These are phyloP conservation scores for Astropecten irregularis DNA, from an alignment of 53 echinoderm and acorn worm genomes.

Conservation along the genomic window DNA sequence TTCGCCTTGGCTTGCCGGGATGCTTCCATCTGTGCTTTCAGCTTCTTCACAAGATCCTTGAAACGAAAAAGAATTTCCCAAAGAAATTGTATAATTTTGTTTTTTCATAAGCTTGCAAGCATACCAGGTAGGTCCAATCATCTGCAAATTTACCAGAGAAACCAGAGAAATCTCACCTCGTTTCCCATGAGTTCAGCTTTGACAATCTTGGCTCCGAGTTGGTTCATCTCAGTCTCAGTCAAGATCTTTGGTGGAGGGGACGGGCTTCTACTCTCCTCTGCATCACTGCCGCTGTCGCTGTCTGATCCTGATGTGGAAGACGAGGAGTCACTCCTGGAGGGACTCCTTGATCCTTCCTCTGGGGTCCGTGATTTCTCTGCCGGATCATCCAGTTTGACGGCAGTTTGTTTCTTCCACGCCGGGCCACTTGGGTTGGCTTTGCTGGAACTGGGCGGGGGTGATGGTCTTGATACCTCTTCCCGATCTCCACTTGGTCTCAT, in stretches of 20 bases:
- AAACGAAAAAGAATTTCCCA: background rate
- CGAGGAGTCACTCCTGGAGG: slow-evolving; percentile 19
- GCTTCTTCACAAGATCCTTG: slow-evolving; percentile 70
- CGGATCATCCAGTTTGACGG: slow-evolving; percentile 25
- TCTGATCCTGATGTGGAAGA: slow-evolving; percentile 29
- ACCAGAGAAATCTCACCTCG: slow-evolving; percentile 83
- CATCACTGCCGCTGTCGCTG: slow-evolving; percentile 23
- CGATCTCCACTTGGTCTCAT: slow-evolving; percentile 60
- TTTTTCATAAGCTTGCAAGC: background rate
- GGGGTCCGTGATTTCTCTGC: background rate
- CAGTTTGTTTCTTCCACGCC: slow-evolving; percentile 54
- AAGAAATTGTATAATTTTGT: background rate
- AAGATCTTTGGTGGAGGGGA: slow-evolving; percentile 71
- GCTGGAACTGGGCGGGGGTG: background rate
- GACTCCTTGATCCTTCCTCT: background rate
- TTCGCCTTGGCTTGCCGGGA: slow-evolving; percentile 69
- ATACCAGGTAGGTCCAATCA: no score
- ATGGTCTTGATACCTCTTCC: background rate
- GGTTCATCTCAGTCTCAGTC: slow-evolving; percentile 90
- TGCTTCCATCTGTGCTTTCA: slow-evolving; percentile 80
- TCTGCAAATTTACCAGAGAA: no score
- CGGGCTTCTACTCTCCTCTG: slow-evolving; percentile 8
- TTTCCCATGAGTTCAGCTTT: slow-evolving; percentile 98
- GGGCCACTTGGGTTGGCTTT: background rate
- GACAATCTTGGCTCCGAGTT: slow-evolving; percentile 91